These are phyloP conservation scores for Limnephilus marmoratus DNA, from an alignment of 2,888 invertebrate genomes.

Conservation along the genomic window DNA sequence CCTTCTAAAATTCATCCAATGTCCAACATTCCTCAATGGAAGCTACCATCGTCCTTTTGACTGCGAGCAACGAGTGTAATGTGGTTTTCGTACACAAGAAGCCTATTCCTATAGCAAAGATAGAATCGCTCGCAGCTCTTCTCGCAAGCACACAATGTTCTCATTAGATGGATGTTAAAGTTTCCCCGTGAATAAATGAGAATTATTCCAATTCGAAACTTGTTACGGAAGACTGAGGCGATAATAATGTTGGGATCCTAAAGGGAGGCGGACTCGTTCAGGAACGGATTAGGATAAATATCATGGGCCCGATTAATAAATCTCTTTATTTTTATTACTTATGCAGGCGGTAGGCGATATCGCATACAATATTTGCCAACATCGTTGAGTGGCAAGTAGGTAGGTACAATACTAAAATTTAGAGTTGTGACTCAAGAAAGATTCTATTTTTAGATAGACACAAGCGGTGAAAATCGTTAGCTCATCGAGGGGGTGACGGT, in stretches of 20 bases:
- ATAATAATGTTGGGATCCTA: conserved; percentile 2
- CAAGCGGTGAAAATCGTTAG: too few relatives aligned
- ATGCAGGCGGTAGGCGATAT: neutral
- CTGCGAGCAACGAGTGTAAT: neutral
- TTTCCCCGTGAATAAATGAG: conserved; percentile 18
- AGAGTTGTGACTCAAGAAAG: too few relatives aligned
- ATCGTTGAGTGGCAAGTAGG: neutral
- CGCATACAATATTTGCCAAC: neutral
- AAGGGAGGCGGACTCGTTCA: neutral
- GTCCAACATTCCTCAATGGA: neutral
- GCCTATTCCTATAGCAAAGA: neutral
- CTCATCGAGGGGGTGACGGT: too few relatives aligned
- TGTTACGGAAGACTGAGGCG: conserved; percentile 12
- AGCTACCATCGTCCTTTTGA: neutral
- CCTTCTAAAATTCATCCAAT: neutral
- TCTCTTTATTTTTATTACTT: neutral
- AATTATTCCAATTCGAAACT: conserved; percentile 30
- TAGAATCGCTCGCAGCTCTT: neutral
- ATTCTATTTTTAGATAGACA: too few relatives aligned
- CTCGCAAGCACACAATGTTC: conserved; percentile 15
- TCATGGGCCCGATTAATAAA: neutral
- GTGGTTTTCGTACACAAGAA: neutral
- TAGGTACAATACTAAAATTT: too few relatives aligned
- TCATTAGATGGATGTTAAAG: conserved; percentile 29
- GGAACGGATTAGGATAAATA: neutral